Evolutionary conservation across 23 tunicate genomes (phyloP).

Genomic region (Styela plicata): DNA sequence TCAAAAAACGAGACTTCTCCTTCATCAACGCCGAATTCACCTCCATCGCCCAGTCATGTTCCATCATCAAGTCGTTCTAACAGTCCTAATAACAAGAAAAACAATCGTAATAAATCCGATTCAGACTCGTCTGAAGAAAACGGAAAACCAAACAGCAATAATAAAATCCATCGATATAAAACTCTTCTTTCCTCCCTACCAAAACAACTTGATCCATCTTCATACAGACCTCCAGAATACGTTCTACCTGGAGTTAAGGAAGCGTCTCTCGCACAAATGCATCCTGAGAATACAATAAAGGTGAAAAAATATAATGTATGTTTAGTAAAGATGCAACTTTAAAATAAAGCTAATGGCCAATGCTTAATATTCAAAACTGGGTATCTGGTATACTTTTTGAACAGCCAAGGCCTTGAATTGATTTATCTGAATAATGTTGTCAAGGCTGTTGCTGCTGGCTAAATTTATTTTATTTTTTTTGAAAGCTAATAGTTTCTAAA

Average conservation of each 20-base stretch:
- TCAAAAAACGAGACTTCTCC: neutral
- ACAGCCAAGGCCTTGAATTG: too few species aligned
- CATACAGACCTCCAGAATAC: constrained; percentile 78
- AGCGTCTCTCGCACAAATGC: constrained; percentile 54
- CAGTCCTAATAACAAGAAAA: constrained; percentile 28
- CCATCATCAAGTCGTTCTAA: constrained; percentile 21
- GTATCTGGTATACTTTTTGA: too few species aligned
- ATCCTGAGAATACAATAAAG: constrained; percentile 39
- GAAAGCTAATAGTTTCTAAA: too few species aligned
- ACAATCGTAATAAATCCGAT: constrained; percentile 17
- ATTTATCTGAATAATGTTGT: too few species aligned
- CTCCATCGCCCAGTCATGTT: constrained; percentile 25
- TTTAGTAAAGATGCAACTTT: too few species aligned
- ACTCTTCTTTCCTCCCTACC: constrained; percentile 12
- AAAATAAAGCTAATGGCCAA: too few species aligned
- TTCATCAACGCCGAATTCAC: constrained; percentile 19
- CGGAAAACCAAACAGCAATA: neutral
- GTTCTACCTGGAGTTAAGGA: constrained; percentile 83
- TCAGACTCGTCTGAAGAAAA: constrained; percentile 24
- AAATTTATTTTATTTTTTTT: too few species aligned
- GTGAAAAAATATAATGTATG: too few species aligned
- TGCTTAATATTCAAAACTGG: too few species aligned
- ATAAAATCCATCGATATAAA: constrained; percentile 14
- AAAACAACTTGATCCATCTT: constrained; percentile 26
- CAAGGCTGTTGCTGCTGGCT: too few species aligned